phyloP scores from a whole-genome alignment of 2,797 vertebrate genomes.

The Cuculus canorus region DNA sequence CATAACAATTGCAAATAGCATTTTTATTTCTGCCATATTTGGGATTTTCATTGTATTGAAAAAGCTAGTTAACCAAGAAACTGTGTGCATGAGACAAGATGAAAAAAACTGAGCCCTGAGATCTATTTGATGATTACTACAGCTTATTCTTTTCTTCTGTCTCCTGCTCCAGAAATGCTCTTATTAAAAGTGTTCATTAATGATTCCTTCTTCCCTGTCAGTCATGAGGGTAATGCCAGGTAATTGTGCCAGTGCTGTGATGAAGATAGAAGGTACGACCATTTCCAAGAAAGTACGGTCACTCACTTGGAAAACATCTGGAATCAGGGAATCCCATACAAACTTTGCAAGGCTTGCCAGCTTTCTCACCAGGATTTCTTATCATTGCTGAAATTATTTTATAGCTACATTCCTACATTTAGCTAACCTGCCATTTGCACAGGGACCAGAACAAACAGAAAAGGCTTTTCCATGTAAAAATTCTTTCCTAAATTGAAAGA shows the following conservation, averaged over 20 bases:
- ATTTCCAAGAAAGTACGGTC: background rate
- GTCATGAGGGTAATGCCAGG: background rate
- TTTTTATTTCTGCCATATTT: no score
- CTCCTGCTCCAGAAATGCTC: no score
- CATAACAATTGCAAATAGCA: no score
- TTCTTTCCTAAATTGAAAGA: background rate
- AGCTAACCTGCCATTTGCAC: background rate
- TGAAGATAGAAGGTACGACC: background rate
- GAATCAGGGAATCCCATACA: background rate
- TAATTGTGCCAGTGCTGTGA: background rate
- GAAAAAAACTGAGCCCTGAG: no score
- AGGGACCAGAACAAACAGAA: background rate
- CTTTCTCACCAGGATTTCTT: background rate
- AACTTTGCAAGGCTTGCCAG: background rate
- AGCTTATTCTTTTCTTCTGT: no score
- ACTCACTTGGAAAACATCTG: background rate
- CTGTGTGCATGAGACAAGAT: no score
- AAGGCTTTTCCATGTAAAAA: background rate
- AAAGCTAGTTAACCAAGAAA: no score
- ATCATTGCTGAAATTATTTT: background rate
- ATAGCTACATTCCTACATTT: fast-evolving
- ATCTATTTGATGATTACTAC: no score
- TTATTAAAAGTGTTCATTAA: no score
- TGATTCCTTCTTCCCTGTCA: no score
- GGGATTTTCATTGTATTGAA: no score